phyloP scores from a whole-genome alignment of 2,797 vertebrate genomes.

The Austrolebias charrua region DNA sequence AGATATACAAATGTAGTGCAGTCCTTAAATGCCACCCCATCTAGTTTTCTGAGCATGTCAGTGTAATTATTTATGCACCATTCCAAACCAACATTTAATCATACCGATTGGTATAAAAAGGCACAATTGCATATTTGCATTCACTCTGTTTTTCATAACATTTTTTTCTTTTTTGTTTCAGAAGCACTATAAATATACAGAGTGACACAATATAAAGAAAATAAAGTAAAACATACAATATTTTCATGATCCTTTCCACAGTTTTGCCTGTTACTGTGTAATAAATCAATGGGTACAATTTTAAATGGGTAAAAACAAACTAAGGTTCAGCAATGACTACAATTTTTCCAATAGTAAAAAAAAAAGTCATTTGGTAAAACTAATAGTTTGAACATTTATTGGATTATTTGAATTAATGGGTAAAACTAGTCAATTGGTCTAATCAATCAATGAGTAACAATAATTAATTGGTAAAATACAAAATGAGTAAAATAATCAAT shows the following conservation, averaged over 20 bases:
- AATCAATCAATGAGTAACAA: no score
- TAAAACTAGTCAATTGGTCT: no score
- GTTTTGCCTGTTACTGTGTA: constrained; percentile 49
- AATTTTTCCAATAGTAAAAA: no score
- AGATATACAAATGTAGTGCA: constrained; percentile 80
- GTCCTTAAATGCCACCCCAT: constrained; percentile 79
- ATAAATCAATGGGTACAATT: constrained; percentile 25
- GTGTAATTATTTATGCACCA: constrained; percentile 80
- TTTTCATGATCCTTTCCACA: constrained; percentile 56
- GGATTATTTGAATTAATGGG: constrained; percentile 26
- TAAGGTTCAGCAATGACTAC: constrained; percentile 11
- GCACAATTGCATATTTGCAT: constrained; percentile 99
- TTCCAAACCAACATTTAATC: constrained; percentile 88
- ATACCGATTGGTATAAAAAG: constrained; percentile 98
- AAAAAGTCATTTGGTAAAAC: no score
- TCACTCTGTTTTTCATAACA: constrained; percentile 80
- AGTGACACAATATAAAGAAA: constrained; percentile 89
- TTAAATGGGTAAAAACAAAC: constrained; percentile 55
- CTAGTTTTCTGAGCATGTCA: constrained; percentile 84
- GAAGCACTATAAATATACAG: constrained; percentile 95
- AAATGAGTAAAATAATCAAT: constrained; percentile 16
- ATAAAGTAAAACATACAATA: constrained; percentile 70
- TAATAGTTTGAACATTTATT: no score
- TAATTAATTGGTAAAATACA: no score
- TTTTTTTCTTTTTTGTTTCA: constrained; percentile 74